Evolutionary conservation across 2,888 invertebrate species (phyloP), one percentile per base, ranked within the genome.

Genomic region (Morinoia aosen): DNA sequence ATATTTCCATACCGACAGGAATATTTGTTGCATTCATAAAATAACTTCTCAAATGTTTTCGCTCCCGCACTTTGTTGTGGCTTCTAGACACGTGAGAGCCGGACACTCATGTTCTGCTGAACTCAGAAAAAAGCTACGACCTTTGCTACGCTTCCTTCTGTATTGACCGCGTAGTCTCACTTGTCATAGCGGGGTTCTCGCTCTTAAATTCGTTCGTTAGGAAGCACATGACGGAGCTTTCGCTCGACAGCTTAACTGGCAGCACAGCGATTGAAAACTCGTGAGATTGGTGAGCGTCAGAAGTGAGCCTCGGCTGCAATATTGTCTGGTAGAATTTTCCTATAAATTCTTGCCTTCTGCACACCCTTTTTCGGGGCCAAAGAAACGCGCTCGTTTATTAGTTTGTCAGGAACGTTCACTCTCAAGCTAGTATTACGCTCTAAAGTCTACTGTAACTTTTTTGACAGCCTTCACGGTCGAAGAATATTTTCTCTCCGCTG

Each of bases 331-430:
- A 76, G 33, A 10, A 76, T 76, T 76, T 76, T 76, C 76, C 33
- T 76, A 76, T 10, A 76, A 76, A 76, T 76, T 76, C 25, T 76
- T 33, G 76, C 33, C 33, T 76, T 33, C 76, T 76, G 76, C 76
- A 76, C 76, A 33, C 76, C 14, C 76, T 76, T 48, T 90, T 90
- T 90, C 48, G 39, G 48, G 11, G 40, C 40, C 48, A 19, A 90
- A 90, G 40, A 90, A 90, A 40, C 90, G 90, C 90, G 90, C 90
- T 90, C 90, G 90, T 90, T 90, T 90, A 90, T 90, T 90, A 90
- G 12, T 40, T 90, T 90, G 90, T 90, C 90, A 90, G 90, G 90
- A 48, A 48, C 76, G 76, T 33, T 19, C 25, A 33, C 76, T 76
- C 25, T 33, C 25, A 76, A 76, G 76, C 76, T 2, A 33, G 76